phyloP scores from a whole-genome alignment of 2,113 vertebrate genomes.

The Benitochromis conjunctus region DNA sequence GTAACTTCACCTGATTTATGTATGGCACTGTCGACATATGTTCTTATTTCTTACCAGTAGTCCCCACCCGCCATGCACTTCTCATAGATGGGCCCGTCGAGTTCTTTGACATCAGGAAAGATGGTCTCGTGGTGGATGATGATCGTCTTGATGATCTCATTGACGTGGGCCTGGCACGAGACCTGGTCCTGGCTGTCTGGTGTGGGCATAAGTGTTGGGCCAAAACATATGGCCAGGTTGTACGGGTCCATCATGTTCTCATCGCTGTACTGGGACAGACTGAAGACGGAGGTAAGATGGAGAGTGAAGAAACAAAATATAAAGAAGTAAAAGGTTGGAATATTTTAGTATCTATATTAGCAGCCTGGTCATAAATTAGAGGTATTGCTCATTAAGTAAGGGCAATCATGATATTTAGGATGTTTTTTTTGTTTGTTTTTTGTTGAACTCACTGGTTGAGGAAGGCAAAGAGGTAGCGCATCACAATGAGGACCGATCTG shows the following conservation, averaged over 20 bases:
- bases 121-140: slow-evolving; percentile 97
- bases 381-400: neutral
- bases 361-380: neutral
- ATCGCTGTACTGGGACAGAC: slow-evolving; percentile 96
- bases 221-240: slow-evolving; percentile 97
- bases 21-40: neutral
- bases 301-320: neutral
- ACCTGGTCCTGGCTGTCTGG: slow-evolving; percentile 96
- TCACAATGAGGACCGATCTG: slow-evolving; percentile 92
- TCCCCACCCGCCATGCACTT: slow-evolving; percentile 98
- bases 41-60: slow-evolving; percentile 83
- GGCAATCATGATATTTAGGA: neutral
- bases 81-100: slow-evolving; percentile 95
- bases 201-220: slow-evolving; percentile 96
- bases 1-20: neutral
- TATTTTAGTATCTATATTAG: neutral
- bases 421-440: neutral
- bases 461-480: slow-evolving; percentile 98
- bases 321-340: neutral
- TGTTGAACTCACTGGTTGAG: slow-evolving; percentile 92
- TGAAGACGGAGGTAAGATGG: slow-evolving; percentile 32
- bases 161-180: slow-evolving; percentile 96
- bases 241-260: slow-evolving; percentile 99
- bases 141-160: slow-evolving; percentile 97
- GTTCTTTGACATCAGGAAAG: slow-evolving; percentile 93